These are phyloP conservation scores for Ectropis crepuscularia DNA, from an alignment of 2,888 invertebrate species.

Conservation along the genomic window DNA sequence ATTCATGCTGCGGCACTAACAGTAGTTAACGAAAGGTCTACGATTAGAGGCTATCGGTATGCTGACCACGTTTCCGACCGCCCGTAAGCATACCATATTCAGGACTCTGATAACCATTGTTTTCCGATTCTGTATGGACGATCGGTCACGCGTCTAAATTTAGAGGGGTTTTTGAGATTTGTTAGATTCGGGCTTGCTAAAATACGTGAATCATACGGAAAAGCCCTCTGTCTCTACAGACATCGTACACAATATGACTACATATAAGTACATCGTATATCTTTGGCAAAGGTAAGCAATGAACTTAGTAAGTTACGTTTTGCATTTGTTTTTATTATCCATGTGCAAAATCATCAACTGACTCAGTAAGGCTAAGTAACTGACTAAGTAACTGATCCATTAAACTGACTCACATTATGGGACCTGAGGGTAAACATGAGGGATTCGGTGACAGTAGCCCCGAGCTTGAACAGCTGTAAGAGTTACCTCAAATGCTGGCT, in stretches of 20 bases:
- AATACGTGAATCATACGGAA: constrained; percentile 12
- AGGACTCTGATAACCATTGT: constrained; percentile 49
- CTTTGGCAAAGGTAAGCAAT: background rate
- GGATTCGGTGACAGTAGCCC: too few species aligned
- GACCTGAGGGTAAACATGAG: too few species aligned
- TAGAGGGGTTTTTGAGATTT: constrained; percentile 18
- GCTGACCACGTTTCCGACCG: constrained; percentile 48
- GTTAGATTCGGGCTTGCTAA: constrained; percentile 2
- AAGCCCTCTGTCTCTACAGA: background rate
- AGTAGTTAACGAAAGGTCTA: constrained; percentile 38
- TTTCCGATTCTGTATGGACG: constrained; percentile 35
- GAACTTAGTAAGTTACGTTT: background rate
- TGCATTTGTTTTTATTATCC: too few species aligned
- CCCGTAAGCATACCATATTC: constrained; percentile 67
- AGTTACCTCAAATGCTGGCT: too few species aligned
- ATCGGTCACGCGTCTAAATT: constrained; percentile 25
- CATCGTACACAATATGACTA: constrained; percentile 3
- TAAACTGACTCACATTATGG: too few species aligned
- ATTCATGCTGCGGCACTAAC: constrained; percentile 46
- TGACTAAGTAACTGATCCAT: too few species aligned
- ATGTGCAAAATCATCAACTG: too few species aligned
- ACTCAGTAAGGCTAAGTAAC: too few species aligned
- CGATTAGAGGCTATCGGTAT: constrained; percentile 55
- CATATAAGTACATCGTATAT: background rate
- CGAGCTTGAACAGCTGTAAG: too few species aligned